A percentile compares a stretch with the other conserved stretches of the same genome.
phyloP scores from a whole-genome alignment of 2,888 invertebrate genomes.

The Protonemura montana region DNA sequence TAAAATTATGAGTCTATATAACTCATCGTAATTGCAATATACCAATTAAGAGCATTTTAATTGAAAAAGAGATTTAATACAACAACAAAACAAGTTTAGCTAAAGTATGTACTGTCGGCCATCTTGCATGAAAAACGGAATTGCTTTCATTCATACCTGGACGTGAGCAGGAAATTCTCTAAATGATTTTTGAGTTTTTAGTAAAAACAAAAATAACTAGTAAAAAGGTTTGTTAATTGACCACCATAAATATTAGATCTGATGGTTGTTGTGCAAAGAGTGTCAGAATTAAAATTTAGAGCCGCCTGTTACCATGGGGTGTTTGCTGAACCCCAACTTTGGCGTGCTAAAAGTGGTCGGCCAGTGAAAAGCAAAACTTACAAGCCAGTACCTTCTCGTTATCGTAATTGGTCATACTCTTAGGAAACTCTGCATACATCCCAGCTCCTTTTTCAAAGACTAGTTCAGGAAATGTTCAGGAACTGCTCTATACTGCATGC shows the following conservation, averaged over 20 bases:
- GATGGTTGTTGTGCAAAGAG: neutral
- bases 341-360: neutral
- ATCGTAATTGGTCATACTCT: neutral
- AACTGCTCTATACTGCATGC: neutral
- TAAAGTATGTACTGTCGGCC: neutral
- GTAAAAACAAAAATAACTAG: neutral
- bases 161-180: neutral
- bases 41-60: neutral
- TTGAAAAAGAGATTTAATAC: neutral
- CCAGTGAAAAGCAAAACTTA: neutral
- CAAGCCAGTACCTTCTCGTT: neutral
- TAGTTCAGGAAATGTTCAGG: neutral
- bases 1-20: neutral
- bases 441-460: neutral
- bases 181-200: neutral
- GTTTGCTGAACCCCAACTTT: neutral
- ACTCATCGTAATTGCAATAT: neutral
- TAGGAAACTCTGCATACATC: neutral
- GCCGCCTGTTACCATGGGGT: neutral
- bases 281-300: neutral
- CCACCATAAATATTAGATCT: neutral
- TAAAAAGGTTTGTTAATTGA: neutral
- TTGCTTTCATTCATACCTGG: neutral
- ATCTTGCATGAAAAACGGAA: neutral
- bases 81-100: neutral